Percentiles rank a stretch among this genome's conserved stretches.
phyloP scores from a whole-genome alignment of 2,113 vertebrate species.

The Papio anubis region DNA sequence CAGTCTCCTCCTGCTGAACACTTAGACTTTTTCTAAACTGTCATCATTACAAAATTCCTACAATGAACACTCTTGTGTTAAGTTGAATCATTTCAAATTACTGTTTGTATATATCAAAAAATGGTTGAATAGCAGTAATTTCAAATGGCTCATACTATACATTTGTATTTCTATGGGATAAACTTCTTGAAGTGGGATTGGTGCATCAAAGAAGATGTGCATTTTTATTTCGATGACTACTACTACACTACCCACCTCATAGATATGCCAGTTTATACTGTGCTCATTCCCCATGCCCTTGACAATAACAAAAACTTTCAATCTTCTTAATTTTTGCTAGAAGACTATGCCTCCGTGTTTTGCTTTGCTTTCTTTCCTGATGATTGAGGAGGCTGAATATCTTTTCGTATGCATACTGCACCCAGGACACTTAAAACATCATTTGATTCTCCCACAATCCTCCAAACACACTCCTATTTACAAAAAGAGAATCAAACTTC shows the following conservation, averaged over 20 bases:
- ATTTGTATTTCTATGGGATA: neutral
- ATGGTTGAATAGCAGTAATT: neutral
- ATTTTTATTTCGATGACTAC: neutral
- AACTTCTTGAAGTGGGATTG: neutral
- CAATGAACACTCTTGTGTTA: neutral
- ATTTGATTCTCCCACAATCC: neutral
- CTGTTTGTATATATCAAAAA: slow-evolving; percentile 9
- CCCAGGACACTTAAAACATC: neutral
- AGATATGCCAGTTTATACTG: neutral
- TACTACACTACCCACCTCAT: neutral
- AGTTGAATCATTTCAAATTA: slow-evolving; percentile 22
- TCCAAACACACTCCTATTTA: neutral
- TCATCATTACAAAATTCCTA: neutral
- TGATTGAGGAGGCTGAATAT: neutral
- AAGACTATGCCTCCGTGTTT: slow-evolving; percentile 9
- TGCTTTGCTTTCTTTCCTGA: slow-evolving; percentile 17
- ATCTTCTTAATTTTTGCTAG: slow-evolving; percentile 24
- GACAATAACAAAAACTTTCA: slow-evolving; percentile 18
- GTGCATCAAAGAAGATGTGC: neutral
- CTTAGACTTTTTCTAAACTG: neutral
- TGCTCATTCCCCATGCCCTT: neutral
- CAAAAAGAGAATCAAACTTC: neutral
- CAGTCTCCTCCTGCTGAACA: neutral
- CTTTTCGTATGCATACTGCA: neutral
- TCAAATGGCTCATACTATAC: neutral